Percentiles rank a stretch among this genome's conserved stretches.
These are phyloP conservation scores for Nyctalus aviator DNA, from an alignment of 2,797 vertebrate genomes.

Conservation along the genomic window DNA sequence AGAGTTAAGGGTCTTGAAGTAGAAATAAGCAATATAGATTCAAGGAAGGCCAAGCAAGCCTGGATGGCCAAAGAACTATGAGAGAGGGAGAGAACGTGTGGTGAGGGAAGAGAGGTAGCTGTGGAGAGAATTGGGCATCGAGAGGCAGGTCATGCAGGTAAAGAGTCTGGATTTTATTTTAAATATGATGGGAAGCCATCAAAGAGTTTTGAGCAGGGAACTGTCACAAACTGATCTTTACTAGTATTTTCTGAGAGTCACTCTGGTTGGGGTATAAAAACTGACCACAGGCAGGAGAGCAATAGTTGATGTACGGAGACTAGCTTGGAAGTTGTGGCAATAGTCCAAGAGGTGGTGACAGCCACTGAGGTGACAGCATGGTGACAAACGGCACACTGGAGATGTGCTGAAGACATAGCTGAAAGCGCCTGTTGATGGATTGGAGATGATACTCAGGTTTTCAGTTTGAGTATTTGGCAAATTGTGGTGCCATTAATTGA, in stretches of 20 bases:
- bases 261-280: background rate
- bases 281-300: background rate
- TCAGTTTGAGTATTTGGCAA: background rate
- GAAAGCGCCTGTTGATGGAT: background rate
- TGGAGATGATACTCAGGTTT: background rate
- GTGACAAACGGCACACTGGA: background rate
- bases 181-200: background rate
- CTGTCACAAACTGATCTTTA: background rate
- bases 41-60: background rate
- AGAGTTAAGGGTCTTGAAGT: background rate
- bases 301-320: background rate
- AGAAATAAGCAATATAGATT: background rate
- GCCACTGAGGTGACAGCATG: background rate
- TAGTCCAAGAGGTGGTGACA: background rate
- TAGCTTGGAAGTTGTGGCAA: background rate
- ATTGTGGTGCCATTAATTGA: background rate
- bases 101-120: too few relatives aligned
- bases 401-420: background rate
- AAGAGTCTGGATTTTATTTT: conserved; percentile 4
- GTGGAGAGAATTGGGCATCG: accelerated
- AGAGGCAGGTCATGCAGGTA: background rate
- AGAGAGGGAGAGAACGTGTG: background rate
- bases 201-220: background rate
- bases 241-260: background rate
- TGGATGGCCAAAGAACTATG: background rate